phyloP scores from a whole-genome alignment of 2,888 invertebrate species.

The Ochropacha duplaris region DNA sequence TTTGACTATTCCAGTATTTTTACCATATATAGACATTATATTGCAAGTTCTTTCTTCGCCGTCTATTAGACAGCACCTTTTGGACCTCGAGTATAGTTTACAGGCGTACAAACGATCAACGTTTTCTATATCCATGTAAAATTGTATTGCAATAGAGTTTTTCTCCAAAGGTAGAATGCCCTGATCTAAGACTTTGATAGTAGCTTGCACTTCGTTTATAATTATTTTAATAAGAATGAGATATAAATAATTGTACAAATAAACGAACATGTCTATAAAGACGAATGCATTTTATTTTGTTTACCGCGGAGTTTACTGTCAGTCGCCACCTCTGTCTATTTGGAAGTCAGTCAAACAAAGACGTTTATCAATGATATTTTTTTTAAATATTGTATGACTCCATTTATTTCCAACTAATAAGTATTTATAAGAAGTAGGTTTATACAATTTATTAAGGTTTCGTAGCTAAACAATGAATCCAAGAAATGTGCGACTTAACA shows the following conservation, averaged over 20 bases:
- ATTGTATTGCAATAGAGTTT: conserved; percentile 58
- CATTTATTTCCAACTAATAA: neutral
- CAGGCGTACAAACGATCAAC: conserved; percentile 38
- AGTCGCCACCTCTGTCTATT: no score
- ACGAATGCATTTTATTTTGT: neutral
- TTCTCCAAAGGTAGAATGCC: conserved; percentile 55
- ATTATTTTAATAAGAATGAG: conserved; percentile 23
- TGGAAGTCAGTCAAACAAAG: no score
- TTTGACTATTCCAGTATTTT: conserved; percentile 27
- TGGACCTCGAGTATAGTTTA: conserved; percentile 35
- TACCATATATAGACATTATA: conserved; percentile 39
- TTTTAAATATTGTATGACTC: neutral
- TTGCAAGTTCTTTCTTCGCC: conserved; percentile 42
- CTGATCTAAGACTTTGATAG: conserved; percentile 52
- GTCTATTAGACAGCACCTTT: conserved; percentile 54
- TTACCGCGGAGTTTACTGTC: neutral
- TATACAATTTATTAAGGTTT: no score
- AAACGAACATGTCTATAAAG: conserved; percentile 30
- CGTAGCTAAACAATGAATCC: no score
- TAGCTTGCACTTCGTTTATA: conserved; percentile 25
- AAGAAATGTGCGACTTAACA: no score
- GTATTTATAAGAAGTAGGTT: no score
- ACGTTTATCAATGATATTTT: neutral
- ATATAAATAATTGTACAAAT: conserved; percentile 19
- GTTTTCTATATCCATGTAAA: conserved; percentile 61